Evolutionary conservation across 2,113 vertebrate species (phyloP).

Genomic region (Machaerirhynchus nigripectus): DNA sequence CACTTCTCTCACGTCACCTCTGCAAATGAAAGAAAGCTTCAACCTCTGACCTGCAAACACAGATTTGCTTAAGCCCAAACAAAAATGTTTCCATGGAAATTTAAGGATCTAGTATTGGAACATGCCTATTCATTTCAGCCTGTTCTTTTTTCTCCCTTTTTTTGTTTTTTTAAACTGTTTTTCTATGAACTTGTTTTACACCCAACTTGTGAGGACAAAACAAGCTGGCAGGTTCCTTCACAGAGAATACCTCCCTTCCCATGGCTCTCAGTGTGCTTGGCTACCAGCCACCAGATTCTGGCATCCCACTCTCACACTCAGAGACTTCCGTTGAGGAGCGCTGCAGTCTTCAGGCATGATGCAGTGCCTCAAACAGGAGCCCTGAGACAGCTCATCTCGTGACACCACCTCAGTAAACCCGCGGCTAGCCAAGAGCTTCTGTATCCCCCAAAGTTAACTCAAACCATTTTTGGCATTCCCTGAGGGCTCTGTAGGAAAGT

Average conservation of each 20-base stretch:
- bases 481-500: not conserved
- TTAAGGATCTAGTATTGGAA: not conserved
- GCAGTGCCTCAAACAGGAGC: constrained; percentile 38
- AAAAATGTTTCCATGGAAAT: not conserved
- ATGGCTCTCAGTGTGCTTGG: not conserved
- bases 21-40: not conserved
- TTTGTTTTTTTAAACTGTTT: not conserved
- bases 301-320: not conserved
- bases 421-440: not conserved
- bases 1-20: not conserved
- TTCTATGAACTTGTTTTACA: not conserved
- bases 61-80: not conserved
- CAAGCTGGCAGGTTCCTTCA: not conserved
- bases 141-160: not conserved
- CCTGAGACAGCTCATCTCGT: constrained; percentile 42
- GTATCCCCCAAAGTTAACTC: constrained; percentile 6
- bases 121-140: not conserved
- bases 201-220: not conserved
- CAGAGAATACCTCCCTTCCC: not conserved
- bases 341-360: constrained; percentile 32
- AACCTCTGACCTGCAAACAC: not conserved
- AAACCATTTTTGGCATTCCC: constrained; percentile 27
- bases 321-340: not conserved
- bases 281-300: constrained; percentile 1
- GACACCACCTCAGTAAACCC: not conserved